Percentiles rank a stretch among this genome's conserved stretches.
Evolutionary conservation across 2,113 vertebrate genomes (phyloP).

Genomic region (Prietella phreatophila): DNA sequence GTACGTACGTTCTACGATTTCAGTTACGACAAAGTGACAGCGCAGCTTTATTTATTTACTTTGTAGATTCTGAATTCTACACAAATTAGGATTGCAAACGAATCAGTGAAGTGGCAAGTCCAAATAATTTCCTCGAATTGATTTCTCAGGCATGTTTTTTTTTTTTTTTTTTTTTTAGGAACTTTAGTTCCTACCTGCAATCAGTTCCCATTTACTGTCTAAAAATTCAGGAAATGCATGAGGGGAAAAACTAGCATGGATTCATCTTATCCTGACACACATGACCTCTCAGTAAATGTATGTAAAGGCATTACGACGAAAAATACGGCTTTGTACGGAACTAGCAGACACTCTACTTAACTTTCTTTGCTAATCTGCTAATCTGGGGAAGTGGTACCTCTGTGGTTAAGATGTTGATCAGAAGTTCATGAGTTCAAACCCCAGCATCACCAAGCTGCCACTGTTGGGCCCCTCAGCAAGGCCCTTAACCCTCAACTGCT

Average conservation of each 20-base stretch:
- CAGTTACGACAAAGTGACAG: neutral
- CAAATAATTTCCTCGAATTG: neutral
- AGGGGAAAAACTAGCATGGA: neutral
- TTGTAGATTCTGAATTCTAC: neutral
- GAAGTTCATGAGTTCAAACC: no score
- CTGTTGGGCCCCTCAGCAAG: no score
- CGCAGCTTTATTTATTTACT: no score
- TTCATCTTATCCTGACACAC: neutral
- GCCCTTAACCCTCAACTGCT: no score
- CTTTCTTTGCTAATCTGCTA: neutral
- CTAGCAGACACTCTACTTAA: neutral
- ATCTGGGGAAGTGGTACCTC: neutral
- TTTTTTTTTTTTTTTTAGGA: neutral
- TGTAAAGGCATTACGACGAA: neutral
- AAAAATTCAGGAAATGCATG: neutral
- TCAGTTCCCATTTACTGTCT: neutral
- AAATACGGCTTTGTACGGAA: neutral
- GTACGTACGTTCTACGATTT: neutral
- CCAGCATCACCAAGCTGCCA: no score
- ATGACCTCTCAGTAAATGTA: neutral
- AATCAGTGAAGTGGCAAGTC: neutral
- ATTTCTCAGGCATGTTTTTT: neutral
- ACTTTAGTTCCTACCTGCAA: neutral
- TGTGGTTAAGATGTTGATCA: no score
- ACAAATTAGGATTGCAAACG: neutral